These are phyloP conservation scores for Mormyrus hasselquistii DNA, from an alignment of 2,797 vertebrate species.

Conservation along the genomic window DNA sequence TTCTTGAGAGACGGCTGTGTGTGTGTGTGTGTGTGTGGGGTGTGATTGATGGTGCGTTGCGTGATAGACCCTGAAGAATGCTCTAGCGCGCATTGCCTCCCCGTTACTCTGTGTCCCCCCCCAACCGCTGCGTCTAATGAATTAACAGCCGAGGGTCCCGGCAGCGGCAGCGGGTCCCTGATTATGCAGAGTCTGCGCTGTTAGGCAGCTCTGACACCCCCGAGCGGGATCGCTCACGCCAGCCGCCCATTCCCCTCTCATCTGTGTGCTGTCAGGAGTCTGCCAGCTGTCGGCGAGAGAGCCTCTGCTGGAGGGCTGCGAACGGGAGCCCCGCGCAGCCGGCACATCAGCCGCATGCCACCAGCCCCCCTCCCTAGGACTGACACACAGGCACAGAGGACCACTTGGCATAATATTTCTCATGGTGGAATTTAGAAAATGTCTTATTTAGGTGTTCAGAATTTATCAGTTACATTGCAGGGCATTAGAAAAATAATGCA, in stretches of 20 bases:
- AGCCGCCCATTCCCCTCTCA: background rate
- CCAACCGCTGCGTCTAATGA: slow-evolving; percentile 5
- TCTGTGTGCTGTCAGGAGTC: background rate
- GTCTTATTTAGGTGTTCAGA: background rate
- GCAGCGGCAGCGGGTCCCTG: background rate
- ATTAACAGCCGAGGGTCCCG: background rate
- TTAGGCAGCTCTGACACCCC: background rate
- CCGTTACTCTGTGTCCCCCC: background rate
- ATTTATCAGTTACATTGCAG: background rate
- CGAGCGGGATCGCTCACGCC: background rate
- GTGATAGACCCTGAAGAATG: background rate
- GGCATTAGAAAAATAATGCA: background rate
- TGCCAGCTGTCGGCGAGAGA: background rate
- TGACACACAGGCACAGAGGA: background rate
- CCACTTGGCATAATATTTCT: slow-evolving; percentile 2
- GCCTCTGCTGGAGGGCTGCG: background rate
- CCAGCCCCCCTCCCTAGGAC: background rate
- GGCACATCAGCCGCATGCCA: background rate
- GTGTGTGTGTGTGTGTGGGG: background rate
- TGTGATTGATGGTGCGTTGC: background rate
- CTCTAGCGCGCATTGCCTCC: background rate
- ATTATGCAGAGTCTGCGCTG: background rate
- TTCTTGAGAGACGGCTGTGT: background rate
- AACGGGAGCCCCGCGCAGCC: background rate
- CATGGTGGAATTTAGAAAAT: background rate